Evolutionary conservation across 2,888 invertebrate species (phyloP), one percentile per base, ranked within the genome.

Genomic region (Orthosia cruda): DNA sequence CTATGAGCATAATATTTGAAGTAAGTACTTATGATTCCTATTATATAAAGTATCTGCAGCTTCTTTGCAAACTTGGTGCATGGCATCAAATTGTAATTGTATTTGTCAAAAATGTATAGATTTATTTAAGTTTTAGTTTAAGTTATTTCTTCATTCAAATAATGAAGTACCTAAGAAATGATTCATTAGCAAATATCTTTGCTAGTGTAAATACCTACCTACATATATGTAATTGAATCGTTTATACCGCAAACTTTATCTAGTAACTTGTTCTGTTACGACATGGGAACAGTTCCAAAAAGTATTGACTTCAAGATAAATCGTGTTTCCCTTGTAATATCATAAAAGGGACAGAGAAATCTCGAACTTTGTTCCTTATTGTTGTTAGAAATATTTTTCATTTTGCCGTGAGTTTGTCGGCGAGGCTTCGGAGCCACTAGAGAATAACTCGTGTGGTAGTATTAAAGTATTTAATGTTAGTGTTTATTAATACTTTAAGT

Each of bases 261-360:
- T 58, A 58, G 20, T 63, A 61, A 55, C 55, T 61, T 40, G 26
- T 49, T 61, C 40, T 50, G 32, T 55, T 47, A 65, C 64, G 74
- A 76, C 66, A 81, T 74, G 83, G 81, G 82, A 86, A 85, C 71
- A 58, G 68, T 80, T 88, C 76, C 80, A 83, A 82, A 80, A 75
- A 71, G 75, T 82, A 83, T 83, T 82, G 81, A 84, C 78, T 82
- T 71, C 62, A 70, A 80, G 77, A 85, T 77, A 87, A 76, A 86
- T 87, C 63, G 73, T 83, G 75, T 86, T 74, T 80, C 62, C 52
- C 81, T 61, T 82, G 76, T 84, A 79, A 84, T 82, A 80, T 80
- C 73, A 77, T 74, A 79, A 76, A 83, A 87, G 77, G 79, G 87
- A 78, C 77, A 77, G 73, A 83, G 77, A 66, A 50, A 80, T 82